A percentile compares a stretch with the other conserved stretches of the same genome.
Evolutionary conservation across 2,113 vertebrate species (phyloP).

Genomic region (Lophochroa leadbeateri): DNA sequence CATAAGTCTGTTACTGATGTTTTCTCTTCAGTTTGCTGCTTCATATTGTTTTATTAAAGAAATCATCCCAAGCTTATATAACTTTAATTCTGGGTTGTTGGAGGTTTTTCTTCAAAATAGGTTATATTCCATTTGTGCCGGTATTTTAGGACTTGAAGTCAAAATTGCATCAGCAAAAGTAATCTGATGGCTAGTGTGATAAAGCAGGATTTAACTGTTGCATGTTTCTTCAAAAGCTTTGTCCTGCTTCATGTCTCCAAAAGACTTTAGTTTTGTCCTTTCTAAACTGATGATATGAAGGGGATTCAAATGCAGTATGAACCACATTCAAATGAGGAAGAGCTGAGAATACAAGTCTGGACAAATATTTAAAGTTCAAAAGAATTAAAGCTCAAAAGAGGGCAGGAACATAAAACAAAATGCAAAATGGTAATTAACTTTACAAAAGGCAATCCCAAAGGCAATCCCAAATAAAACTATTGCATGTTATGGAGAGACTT

Average conservation of each 20-base stretch:
- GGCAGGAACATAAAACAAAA: neutral
- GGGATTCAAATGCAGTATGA: neutral
- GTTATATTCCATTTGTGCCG: neutral
- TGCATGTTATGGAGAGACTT: neutral
- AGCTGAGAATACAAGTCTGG: neutral
- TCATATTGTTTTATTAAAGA: neutral
- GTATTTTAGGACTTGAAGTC: neutral
- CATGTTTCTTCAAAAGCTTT: neutral
- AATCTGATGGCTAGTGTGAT: neutral
- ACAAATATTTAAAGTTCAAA: slow-evolving; percentile 24
- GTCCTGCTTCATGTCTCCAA: neutral
- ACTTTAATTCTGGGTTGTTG: neutral
- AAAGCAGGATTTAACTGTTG: neutral
- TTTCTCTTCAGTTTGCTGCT: neutral
- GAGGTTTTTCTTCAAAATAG: neutral
- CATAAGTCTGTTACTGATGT: neutral
- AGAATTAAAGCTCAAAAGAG: neutral
- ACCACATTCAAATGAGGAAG: neutral
- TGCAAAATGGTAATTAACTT: slow-evolving; percentile 16
- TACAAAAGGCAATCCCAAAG: neutral
- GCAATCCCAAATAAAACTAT: neutral
- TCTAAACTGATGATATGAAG: neutral
- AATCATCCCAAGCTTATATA: neutral
- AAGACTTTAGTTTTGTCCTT: neutral
- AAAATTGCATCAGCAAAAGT: neutral